Conservation (phyloP, 2,797 vertebrate species). For the Apogon talboti region DNA sequence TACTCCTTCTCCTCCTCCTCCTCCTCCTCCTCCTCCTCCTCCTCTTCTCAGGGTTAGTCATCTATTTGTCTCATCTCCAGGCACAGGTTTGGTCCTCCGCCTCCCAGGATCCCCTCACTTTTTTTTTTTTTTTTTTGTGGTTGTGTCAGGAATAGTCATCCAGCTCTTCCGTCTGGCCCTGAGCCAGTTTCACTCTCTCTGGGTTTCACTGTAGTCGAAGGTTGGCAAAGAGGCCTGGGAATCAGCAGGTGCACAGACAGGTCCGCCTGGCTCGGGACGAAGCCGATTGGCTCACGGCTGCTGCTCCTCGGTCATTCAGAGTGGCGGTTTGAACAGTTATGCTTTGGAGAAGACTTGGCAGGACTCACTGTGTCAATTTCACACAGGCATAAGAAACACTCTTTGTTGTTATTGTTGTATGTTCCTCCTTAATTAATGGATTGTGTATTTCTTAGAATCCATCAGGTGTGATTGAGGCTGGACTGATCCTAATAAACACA, state of each 20-base stretch:
- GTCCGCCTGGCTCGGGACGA: constrained; percentile 59
- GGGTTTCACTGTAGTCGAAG: constrained; percentile 81
- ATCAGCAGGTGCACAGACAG: constrained; percentile 79
- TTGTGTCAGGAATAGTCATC: constrained; percentile 73
- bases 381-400: constrained; percentile 18
- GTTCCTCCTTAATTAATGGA: not conserved
- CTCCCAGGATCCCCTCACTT: constrained; percentile 70
- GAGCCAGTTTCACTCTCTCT: constrained; percentile 82
- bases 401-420: constrained; percentile 17
- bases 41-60: constrained; percentile 79
- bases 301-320: constrained; percentile 52
- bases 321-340: constrained; percentile 64
- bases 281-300: constrained; percentile 58
- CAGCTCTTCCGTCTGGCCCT: constrained; percentile 76
- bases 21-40: constrained; percentile 25
- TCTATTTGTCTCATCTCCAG: constrained; percentile 63
- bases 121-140: constrained; percentile 12
- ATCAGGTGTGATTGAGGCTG: not conserved
- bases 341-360: constrained; percentile 50
- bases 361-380: constrained; percentile 16
- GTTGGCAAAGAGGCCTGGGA: constrained; percentile 77
- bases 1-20: constrained; percentile 62
- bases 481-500: not conserved
- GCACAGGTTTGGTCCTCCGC: constrained; percentile 53
- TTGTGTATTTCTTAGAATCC: constrained; percentile 6